Conservation (phyloP, 1,140 invertebrate species). For the Phocides pigmalion region DNA sequence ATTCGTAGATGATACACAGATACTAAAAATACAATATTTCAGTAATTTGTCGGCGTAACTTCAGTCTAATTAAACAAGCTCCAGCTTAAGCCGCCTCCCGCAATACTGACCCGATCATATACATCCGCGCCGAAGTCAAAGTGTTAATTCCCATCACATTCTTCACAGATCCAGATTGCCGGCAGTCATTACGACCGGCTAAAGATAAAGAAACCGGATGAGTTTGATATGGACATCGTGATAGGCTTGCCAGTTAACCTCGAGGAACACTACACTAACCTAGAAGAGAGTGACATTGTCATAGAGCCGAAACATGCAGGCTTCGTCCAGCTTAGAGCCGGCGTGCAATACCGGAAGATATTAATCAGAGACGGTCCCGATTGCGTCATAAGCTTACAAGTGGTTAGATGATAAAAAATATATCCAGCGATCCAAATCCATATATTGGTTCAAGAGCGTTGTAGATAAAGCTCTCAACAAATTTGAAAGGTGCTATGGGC, state of each 20-base stretch:
- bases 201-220: slow-evolving; percentile 81
- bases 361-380: slow-evolving; percentile 46
- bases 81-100: too few species aligned
- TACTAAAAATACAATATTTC: too few species aligned
- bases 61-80: too few species aligned
- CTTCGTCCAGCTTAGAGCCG: slow-evolving; percentile 58
- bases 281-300: slow-evolving; percentile 49
- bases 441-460: slow-evolving; percentile 71
- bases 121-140: too few species aligned
- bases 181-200: slow-evolving; percentile 84
- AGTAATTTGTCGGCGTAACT: too few species aligned
- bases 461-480: slow-evolving; percentile 51
- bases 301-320: slow-evolving; percentile 55
- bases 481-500: slow-evolving; percentile 27
- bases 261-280: slow-evolving; percentile 29
- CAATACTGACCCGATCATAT: too few species aligned
- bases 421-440: slow-evolving; percentile 67
- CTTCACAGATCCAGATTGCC: slow-evolving; percentile 68
- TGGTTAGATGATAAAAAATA: slow-evolving; percentile 61
- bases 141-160: too few species aligned
- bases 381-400: slow-evolving; percentile 51
- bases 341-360: slow-evolving; percentile 53
- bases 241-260: slow-evolving; percentile 68
- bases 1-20: too few species aligned
- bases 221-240: slow-evolving; percentile 84